Evolutionary conservation across 2,888 invertebrate genomes (phyloP).

Genomic region (Archaeoteleia sp.): DNA sequence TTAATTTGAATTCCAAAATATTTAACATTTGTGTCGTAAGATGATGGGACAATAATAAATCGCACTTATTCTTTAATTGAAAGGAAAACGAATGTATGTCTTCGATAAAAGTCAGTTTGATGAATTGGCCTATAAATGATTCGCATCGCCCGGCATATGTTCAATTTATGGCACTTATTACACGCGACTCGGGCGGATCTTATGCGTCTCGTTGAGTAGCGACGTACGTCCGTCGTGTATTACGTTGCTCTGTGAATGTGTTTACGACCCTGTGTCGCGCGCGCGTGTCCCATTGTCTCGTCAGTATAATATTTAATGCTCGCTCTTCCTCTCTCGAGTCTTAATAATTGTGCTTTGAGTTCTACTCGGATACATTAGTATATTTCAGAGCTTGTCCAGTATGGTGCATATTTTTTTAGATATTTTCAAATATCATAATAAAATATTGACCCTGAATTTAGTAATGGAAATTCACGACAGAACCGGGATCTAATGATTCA

Average conservation of each 20-base stretch:
- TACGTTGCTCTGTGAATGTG: slow-evolving; percentile 51
- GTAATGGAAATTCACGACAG: no score
- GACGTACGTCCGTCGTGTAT: slow-evolving; percentile 22
- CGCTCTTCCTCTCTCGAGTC: no score
- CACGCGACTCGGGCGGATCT: background rate
- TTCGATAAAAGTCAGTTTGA: background rate
- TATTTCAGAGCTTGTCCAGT: slow-evolving; percentile 4
- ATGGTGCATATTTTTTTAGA: background rate
- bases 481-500: no score
- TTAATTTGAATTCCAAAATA: no score
- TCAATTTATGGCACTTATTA: slow-evolving; percentile 9
- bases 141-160: background rate
- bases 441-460: no score
- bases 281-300: slow-evolving; percentile 57
- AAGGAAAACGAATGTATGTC: no score
- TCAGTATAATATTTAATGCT: slow-evolving; percentile 46
- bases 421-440: no score
- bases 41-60: no score
- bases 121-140: slow-evolving; percentile 1
- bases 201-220: background rate
- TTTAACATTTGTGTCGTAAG: no score
- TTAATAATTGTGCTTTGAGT: slow-evolving; percentile 47
- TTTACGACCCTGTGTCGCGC: slow-evolving; percentile 33
- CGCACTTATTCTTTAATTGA: no score
- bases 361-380: slow-evolving; percentile 12